These are phyloP conservation scores for Phocoena phocoena DNA, from an alignment of 2,113 vertebrate genomes.

Conservation along the genomic window DNA sequence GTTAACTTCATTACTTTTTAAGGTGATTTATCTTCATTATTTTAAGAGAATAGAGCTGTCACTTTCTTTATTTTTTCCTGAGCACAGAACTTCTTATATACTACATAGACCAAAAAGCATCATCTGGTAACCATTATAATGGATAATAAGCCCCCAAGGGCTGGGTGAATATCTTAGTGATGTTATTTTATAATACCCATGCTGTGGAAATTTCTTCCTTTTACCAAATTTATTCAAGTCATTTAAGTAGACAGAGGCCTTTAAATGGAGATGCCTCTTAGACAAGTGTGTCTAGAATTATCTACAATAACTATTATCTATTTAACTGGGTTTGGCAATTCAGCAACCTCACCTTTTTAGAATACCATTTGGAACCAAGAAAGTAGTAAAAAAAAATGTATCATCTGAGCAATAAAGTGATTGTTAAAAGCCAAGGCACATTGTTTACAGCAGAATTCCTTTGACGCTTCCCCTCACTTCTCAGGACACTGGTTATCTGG, in stretches of 20 bases:
- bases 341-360: neutral
- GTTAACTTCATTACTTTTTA: conserved; percentile 58
- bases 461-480: neutral
- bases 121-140: conserved; percentile 16
- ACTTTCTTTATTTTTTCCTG: conserved; percentile 35
- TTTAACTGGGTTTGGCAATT: neutral
- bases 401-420: neutral
- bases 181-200: neutral
- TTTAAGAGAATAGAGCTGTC: conserved; percentile 40
- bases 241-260: neutral
- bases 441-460: neutral
- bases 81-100: neutral
- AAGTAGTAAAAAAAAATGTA: neutral
- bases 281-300: neutral
- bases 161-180: neutral
- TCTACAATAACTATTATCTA: neutral
- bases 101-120: neutral
- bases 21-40: conserved; percentile 59
- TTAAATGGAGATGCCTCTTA: neutral
- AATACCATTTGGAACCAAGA: conserved; percentile 14
- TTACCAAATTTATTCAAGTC: neutral
- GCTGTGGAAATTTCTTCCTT: neutral
- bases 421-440: neutral
- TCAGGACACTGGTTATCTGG: neutral
- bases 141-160: neutral